A percentile compares a stretch with the other conserved stretches of the same genome.
These are phyloP conservation scores for Odontomyia ornata DNA, from an alignment of 2,888 invertebrate species.

Conservation along the genomic window DNA sequence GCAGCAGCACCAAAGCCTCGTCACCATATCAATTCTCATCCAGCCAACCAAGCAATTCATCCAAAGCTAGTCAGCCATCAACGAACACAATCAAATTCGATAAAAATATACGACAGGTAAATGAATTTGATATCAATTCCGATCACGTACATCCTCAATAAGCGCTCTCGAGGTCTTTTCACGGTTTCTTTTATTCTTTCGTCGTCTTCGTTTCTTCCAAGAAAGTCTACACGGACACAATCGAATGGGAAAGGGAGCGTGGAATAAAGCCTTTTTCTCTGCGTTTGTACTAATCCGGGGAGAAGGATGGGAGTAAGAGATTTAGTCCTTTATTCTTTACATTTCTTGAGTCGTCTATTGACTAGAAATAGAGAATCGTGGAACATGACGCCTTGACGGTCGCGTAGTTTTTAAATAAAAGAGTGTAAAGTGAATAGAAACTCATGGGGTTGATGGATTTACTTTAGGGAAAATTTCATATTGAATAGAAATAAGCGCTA, in stretches of 20 bases:
- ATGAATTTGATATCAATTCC: constrained; percentile 38
- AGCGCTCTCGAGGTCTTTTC: constrained; percentile 39
- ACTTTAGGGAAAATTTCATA: too few species aligned
- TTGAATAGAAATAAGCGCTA: too few species aligned
- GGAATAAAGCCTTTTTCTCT: background rate
- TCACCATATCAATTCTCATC: constrained; percentile 16
- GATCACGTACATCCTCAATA: constrained; percentile 43
- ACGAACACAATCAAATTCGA: constrained; percentile 28
- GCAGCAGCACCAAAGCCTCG: background rate
- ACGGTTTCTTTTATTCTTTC: constrained; percentile 30
- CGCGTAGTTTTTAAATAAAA: background rate
- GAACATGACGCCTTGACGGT: background rate
- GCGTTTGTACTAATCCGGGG: background rate
- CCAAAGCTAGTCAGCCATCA: background rate
- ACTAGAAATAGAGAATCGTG: background rate
- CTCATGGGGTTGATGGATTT: background rate
- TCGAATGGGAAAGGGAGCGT: background rate
- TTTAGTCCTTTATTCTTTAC: constrained; percentile 13
- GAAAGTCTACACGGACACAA: constrained; percentile 5
- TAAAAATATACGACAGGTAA: constrained; percentile 38
- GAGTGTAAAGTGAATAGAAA: background rate
- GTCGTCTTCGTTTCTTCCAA: background rate
- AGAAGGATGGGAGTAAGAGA: background rate
- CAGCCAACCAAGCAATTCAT: background rate
- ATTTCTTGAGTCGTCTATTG: background rate